Conservation (phyloP, 1,140 invertebrate species). For the Zaprionus gabonicus region DNA sequence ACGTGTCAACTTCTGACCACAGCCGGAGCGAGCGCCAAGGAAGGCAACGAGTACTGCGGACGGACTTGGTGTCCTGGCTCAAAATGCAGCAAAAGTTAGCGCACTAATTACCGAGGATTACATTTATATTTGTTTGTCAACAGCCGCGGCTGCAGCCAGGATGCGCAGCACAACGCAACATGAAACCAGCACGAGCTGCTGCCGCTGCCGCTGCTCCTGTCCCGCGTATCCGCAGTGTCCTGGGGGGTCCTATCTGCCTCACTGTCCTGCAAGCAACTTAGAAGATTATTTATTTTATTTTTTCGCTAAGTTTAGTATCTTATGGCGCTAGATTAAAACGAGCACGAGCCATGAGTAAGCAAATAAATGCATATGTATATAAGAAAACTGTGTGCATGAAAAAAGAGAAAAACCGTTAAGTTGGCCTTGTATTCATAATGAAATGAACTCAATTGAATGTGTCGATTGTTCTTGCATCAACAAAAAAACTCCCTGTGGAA, state of each 20-base stretch:
- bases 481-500: too few species aligned
- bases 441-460: conserved; percentile 74
- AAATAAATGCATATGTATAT: background rate
- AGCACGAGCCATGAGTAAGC: conserved; percentile 3
- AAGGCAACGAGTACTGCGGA: conserved; percentile 32
- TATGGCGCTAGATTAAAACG: conserved; percentile 42
- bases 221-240: conserved; percentile 18
- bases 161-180: conserved; percentile 44
- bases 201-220: background rate
- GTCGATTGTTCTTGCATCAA: background rate
- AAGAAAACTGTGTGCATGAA: background rate
- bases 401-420: conserved; percentile 50
- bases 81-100: conserved; percentile 82
- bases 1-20: conserved; percentile 72
- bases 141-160: conserved; percentile 50
- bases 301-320: conserved; percentile 49
- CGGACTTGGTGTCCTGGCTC: conserved; percentile 65
- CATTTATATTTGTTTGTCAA: conserved; percentile 83
- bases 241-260: background rate
- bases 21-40: conserved; percentile 37
- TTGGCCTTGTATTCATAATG: conserved; percentile 66
- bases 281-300: conserved; percentile 72
- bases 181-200: conserved; percentile 59
- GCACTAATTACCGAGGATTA: conserved; percentile 84
- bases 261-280: conserved; percentile 61